Base-by-base conservation (phyloP, 2,888 invertebrate genomes). In the Erpobdella octoculata region DNA sequence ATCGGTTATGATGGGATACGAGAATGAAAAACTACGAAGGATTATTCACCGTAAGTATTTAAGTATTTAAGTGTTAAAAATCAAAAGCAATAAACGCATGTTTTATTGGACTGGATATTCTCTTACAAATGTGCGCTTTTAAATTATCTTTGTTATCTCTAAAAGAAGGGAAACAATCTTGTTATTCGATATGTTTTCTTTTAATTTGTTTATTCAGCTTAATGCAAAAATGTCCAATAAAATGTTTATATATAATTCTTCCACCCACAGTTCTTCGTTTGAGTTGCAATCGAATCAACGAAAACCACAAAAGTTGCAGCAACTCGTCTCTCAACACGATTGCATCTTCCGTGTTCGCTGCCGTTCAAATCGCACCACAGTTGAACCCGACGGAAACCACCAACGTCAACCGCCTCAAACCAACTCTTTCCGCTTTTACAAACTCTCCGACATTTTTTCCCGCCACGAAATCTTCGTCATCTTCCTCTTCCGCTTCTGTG, bases 1-100 rank as follows among this genome's bases (percentile, higher is more conserved):
- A 79, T 79, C 5, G 70, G 76, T 8, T 71, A 73, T 18, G 76
- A 77, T 59, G 76, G 28, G 25, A 25, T 69, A 31, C 48, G 36
- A n/a, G 36, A 25, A n/a, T n/a, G 46, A 53, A 69, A 76, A 76
- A n/a, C 76, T 81, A 12, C 79, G 79, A 73, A 76, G 78, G 72
- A 78, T 81, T 37, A 78, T 79, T 1, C 77, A 78, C 74, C 78
- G 80, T 79, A 74, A 71, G 76, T 68, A 2, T 12, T 15, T 64
- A 21, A 33, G 18, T 62, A 6, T 18, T 5, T 25, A 62, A 18
- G 18, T 15, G 4, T 28, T 62, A 25, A 25, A 35, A 15, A 62
- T 3, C 62, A 33, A 28, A 21, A 28, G n/a, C 35, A 33, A 3
- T 8, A 6, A 46, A 8, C 31, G n/a, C n/a, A n/a, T n/a, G n/a